Percentiles rank a stretch among this genome's conserved stretches.
These are phyloP conservation scores for Okamejei kenojei DNA, from an alignment of 2,797 vertebrate species.

Conservation along the genomic window DNA sequence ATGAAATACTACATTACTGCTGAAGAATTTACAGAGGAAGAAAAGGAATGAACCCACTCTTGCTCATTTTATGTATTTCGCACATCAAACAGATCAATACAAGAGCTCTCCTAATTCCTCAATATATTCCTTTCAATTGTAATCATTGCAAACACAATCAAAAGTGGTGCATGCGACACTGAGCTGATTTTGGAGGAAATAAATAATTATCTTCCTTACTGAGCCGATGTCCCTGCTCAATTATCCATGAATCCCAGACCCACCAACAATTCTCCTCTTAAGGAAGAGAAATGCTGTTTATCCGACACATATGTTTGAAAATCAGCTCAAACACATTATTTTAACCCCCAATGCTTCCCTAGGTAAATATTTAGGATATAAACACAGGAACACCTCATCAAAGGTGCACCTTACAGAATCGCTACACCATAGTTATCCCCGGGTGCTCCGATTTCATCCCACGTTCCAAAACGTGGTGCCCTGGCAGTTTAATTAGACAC, in stretches of 20 bases:
- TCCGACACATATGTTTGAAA: neutral
- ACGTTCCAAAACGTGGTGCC: no score
- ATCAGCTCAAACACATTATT: neutral
- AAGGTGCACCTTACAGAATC: no score
- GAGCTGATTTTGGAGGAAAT: neutral
- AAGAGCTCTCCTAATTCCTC: neutral
- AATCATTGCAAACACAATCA: neutral
- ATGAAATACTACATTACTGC: neutral
- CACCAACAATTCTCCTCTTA: neutral
- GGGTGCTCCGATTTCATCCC: no score
- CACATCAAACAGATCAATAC: neutral
- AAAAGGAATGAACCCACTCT: neutral
- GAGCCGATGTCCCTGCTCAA: slow-evolving; percentile 6
- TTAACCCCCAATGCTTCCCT: neutral
- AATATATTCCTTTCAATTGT: slow-evolving; percentile 8
- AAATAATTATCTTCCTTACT: slow-evolving; percentile 15
- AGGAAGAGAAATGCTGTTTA: neutral
- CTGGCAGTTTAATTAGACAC: neutral
- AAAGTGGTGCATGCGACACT: neutral
- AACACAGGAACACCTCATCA: neutral
- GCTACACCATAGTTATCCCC: no score
- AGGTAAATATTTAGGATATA: neutral
- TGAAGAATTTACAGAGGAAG: neutral
- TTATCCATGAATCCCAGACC: slow-evolving; percentile 28
- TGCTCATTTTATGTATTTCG: slow-evolving; percentile 5